Conservation (phyloP, 1,140 invertebrate species). For the Cydia splendana region DNA sequence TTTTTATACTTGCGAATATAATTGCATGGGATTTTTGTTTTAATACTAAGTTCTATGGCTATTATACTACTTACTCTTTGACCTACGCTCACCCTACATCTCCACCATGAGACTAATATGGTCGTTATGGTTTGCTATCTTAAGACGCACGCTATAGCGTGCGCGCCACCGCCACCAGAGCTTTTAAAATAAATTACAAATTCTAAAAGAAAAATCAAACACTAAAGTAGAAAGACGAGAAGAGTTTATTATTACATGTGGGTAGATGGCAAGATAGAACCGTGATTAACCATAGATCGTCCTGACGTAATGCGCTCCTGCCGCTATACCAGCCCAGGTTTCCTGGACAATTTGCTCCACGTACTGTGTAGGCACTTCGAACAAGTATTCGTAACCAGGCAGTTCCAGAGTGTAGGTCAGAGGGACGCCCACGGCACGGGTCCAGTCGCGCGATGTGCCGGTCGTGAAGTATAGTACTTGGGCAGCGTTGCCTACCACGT, state of each 20-base stretch:
- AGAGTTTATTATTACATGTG: not conserved
- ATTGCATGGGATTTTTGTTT: too few relatives aligned
- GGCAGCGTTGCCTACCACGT: conserved; percentile 83
- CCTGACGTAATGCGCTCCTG: conserved; percentile 55
- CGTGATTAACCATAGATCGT: not conserved
- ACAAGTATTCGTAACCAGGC: conserved; percentile 81
- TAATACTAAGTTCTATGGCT: too few relatives aligned
- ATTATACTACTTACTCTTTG: too few relatives aligned
- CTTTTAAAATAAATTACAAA: too few relatives aligned
- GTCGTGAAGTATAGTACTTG: conserved; percentile 79
- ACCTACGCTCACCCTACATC: too few relatives aligned
- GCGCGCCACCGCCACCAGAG: too few relatives aligned
- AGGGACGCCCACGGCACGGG: conserved; percentile 81
- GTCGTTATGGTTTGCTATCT: too few relatives aligned
- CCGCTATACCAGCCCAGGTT: conserved; percentile 85
- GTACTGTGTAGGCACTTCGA: conserved; percentile 82
- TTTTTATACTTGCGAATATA: too few relatives aligned
- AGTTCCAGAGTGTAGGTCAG: conserved; percentile 86
- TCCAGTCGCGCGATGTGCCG: conserved; percentile 84
- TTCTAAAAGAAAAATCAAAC: not conserved
- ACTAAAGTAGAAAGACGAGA: not conserved
- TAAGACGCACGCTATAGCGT: too few relatives aligned
- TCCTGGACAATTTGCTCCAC: conserved; percentile 83
- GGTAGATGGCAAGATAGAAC: not conserved
- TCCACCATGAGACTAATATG: too few relatives aligned